Evolutionary conservation across 2,797 vertebrate species (phyloP), one percentile per base, ranked within the genome.

Genomic region (Hippocampus kuda): DNA sequence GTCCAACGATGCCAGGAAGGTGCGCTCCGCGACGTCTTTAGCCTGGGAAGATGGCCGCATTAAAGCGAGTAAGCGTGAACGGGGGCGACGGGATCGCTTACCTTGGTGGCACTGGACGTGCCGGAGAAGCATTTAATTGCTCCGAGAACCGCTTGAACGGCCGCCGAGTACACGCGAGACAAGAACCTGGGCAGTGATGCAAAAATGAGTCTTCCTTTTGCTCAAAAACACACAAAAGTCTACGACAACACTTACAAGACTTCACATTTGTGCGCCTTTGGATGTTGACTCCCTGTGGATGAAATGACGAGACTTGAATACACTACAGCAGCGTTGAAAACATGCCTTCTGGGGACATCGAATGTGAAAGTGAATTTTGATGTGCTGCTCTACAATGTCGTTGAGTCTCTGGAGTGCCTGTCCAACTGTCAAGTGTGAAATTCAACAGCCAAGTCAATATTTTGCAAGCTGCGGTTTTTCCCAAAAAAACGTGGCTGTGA

Each of bases 121-220:
- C 90, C 90, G 79, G 94, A 92, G 85, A 91, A 99, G 85, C 93
- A 93, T 83, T 93, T 94, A 84, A 99, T 98, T 84, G 91, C 95
- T 71, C 93, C 91, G 73, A 98, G 89, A 72, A 98, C 96, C 67
- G 93, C 93, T 81, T 95, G 91, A 82, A 97, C 88, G 73, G 90
- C 90, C 82, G 94, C 94, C 77, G 92, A 90, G 87, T 99, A 99
- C 72, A 99, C 91, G 87, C 94, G 93, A 46, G 94, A 95, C 85
- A 98, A 85, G 68, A 96, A 84, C 83, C 89, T 93, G 84, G 74
- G 72, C 77, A 59, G 74, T 11, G 38, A 66, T 1, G 38, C 13
- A 22, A 4, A 66, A 18, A 30, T 22, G 24, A 67, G 66, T 24
- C 26, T 34, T 66, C 3, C 13, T n/a, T 54, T 53, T 22, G 26